phyloP scores from a whole-genome alignment of 2,113 vertebrate genomes.

The Narcine bancroftii region DNA sequence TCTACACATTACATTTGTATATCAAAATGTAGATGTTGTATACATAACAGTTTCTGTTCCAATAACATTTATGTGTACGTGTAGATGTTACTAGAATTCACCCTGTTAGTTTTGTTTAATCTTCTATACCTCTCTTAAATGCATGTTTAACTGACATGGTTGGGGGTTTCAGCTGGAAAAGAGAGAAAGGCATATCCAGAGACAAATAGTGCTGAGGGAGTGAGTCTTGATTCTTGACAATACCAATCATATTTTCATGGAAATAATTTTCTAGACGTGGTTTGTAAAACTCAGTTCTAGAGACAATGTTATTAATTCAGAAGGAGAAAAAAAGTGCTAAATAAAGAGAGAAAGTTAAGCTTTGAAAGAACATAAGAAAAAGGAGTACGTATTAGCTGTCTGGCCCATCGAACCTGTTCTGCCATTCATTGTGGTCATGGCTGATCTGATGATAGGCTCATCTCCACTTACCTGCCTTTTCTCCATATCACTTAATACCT shows the following conservation, averaged over 20 bases:
- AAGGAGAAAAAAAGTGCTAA: neutral
- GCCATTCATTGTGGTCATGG: too few relatives aligned
- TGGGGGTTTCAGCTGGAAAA: neutral
- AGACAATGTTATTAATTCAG: neutral
- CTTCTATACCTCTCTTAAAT: neutral
- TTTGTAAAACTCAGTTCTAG: neutral
- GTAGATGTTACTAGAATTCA: neutral
- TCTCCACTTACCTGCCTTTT: too few relatives aligned
- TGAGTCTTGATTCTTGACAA: neutral
- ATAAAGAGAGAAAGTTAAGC: neutral
- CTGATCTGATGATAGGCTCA: too few relatives aligned
- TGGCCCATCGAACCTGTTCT: too few relatives aligned
- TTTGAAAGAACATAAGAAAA: neutral
- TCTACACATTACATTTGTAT: too few relatives aligned
- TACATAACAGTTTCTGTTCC: too few relatives aligned
- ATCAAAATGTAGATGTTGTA: too few relatives aligned
- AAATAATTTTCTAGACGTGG: neutral
- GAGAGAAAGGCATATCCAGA: neutral
- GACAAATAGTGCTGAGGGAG: neutral
- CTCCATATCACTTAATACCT: too few relatives aligned
- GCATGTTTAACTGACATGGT: neutral
- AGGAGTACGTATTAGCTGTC: too few relatives aligned
- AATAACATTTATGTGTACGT: neutral
- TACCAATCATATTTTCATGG: neutral
- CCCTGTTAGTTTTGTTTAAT: neutral